Evolutionary conservation across 2,113 vertebrate genomes (phyloP).

Genomic region (Cyrtonyx montezumae): DNA sequence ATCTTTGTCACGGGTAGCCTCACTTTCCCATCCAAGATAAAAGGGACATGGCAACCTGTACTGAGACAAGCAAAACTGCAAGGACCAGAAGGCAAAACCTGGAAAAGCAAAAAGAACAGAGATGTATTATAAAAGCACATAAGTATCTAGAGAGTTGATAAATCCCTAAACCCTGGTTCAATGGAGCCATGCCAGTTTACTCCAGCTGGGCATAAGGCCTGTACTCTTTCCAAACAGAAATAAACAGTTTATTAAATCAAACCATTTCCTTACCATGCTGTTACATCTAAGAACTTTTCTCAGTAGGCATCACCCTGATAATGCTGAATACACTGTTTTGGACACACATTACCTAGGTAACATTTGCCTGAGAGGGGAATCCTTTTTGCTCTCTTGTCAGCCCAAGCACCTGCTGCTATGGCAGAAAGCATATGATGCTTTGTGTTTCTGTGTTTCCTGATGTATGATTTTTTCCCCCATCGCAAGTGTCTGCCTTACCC

Average conservation of each 20-base stretch:
- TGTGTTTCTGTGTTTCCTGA: not conserved
- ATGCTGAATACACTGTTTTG: not conserved
- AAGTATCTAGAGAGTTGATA: not conserved
- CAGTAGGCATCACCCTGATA: not conserved
- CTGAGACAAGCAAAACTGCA: conserved; percentile 16
- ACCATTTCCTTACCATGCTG: not conserved
- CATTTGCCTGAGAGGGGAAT: not conserved
- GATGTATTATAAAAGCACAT: not conserved
- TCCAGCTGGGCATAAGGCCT: conserved; percentile 4
- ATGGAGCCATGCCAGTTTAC: not conserved
- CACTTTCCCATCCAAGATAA: conserved; percentile 41
- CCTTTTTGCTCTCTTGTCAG: not conserved
- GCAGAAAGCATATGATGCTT: not conserved
- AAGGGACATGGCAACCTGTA: not conserved
- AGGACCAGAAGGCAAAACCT: not conserved
- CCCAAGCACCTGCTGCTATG: not conserved
- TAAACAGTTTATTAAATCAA: conserved; percentile 45
- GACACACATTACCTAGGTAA: not conserved
- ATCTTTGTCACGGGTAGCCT: conserved; percentile 16
- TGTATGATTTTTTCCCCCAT: not conserved
- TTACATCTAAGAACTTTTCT: not conserved
- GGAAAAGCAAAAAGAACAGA: not conserved
- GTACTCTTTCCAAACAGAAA: not conserved
- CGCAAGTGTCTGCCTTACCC: not conserved
- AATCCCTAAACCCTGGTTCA: conserved; percentile 14